Conservation (phyloP, 2,888 invertebrate species). For the Cheiracanthium punctorium region DNA sequence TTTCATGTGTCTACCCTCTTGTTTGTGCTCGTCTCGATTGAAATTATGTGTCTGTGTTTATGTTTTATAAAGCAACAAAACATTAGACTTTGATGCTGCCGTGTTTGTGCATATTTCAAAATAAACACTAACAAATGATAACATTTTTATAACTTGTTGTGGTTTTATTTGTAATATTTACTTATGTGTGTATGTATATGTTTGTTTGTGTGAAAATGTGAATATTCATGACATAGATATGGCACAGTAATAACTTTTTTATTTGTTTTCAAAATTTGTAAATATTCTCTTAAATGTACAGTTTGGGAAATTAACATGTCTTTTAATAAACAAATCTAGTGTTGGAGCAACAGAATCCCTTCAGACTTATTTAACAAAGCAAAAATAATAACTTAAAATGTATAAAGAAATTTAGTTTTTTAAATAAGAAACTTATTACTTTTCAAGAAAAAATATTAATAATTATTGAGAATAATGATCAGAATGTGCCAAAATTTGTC, state of each 20-base stretch:
- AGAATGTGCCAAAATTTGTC: too few relatives aligned
- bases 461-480: too few relatives aligned
- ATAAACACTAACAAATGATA: not conserved
- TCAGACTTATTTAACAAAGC: too few relatives aligned
- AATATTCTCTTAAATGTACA: too few relatives aligned
- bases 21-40: conserved; percentile 60
- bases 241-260: not conserved
- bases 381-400: too few relatives aligned
- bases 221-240: not conserved
- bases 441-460: too few relatives aligned
- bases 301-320: too few relatives aligned
- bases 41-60: conserved; percentile 34
- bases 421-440: too few relatives aligned
- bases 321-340: too few relatives aligned
- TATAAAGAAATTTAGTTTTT: too few relatives aligned
- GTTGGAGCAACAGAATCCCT: too few relatives aligned
- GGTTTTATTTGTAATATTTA: conserved; percentile 47
- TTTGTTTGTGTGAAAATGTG: conserved; percentile 34
- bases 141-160: conserved; percentile 21
- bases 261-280: not conserved
- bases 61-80: conserved; percentile 20
- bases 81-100: conserved; percentile 33
- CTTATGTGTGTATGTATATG: conserved; percentile 46
- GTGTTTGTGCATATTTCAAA: conserved; percentile 26
- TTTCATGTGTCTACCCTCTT: conserved; percentile 60